Evolutionary conservation across 2,888 invertebrate genomes (phyloP), one percentile per base, ranked within the genome.

Genomic region (Halocaridina rubra): DNA sequence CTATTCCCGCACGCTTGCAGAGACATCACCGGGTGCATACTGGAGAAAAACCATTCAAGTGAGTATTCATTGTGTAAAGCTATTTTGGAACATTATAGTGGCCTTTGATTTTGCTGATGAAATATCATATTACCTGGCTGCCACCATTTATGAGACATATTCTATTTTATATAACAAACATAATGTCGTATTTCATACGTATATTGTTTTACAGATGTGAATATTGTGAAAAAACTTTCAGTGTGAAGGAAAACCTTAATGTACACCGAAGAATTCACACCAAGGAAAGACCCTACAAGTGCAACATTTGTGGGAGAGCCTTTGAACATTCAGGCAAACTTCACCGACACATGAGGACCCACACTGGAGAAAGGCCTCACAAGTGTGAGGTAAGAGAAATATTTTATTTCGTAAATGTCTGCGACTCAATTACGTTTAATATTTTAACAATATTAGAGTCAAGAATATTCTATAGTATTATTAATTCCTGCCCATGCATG

Each of bases 251-350:
- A 91, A 97, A 97, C 91, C 92, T 97, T 84, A 96, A 96, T 91
- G 97, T 97, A 16, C 97, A 97, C 91, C 91, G 92, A 59, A 93
- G 97, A 85, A 97, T 97, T 88, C 97, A 97, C 91, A 97, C 97
- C 85, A 97, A 97, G 91, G 97, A 97, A 91, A 93, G 97, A 1
- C 97, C 97, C 0, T 97, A 97, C 91, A 95, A 96, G 90, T 97
- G 97, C 90, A 94, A 95, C 87, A 96, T 96, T 2, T 97, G 97
- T 91, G 95, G 95, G 13, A 93, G 97, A 3, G 96, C 96, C 0
- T 97, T 97, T 90, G 97, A 97, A 91, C 97, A 97, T 91, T 96
- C 96, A 84, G 97, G 97, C 4, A 97, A 97, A 90, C 92, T 97
- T 81, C 96, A 97, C 90, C 93, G 97, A 30, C 97, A 97, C 91